Evolutionary conservation across 2,888 invertebrate genomes (phyloP).

Genomic region (Phanerotoma sp.): DNA sequence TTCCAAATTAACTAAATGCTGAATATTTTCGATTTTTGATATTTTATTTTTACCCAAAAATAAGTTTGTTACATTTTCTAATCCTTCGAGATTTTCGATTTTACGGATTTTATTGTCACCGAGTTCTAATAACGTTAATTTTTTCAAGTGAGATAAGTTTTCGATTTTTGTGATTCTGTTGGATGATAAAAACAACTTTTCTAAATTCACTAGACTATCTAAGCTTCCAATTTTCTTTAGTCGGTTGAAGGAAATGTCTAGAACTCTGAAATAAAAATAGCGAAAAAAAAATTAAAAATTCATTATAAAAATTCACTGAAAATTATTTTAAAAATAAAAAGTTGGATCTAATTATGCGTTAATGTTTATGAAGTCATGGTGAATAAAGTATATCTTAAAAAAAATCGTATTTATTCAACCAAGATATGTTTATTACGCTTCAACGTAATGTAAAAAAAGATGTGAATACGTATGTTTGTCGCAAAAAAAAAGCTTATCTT

Average conservation of each 20-base stretch:
- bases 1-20: conserved; percentile 70
- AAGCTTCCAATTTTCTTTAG: conserved; percentile 84
- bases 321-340: not conserved
- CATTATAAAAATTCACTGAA: not conserved
- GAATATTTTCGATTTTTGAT: conserved; percentile 78
- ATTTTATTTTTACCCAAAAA: conserved; percentile 97
- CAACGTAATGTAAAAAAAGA: no score
- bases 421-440: no score
- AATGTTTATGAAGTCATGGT: not conserved
- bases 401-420: no score
- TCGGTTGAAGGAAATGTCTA: conserved; percentile 96
- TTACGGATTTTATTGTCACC: conserved; percentile 93
- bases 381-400: no score
- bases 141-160: conserved; percentile 77
- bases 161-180: conserved; percentile 88
- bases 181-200: conserved; percentile 84
- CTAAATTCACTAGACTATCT: conserved; percentile 71
- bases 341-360: not conserved
- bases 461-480: no score
- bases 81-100: conserved; percentile 81
- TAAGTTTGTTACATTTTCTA: conserved; percentile 74
- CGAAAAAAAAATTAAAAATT: not conserved
- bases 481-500: no score
- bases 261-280: conserved; percentile 64
- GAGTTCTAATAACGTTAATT: conserved; percentile 83